Evolutionary conservation across 2,797 vertebrate species (phyloP), one percentile per base, ranked within the genome.

Genomic region (Mus minutoides): DNA sequence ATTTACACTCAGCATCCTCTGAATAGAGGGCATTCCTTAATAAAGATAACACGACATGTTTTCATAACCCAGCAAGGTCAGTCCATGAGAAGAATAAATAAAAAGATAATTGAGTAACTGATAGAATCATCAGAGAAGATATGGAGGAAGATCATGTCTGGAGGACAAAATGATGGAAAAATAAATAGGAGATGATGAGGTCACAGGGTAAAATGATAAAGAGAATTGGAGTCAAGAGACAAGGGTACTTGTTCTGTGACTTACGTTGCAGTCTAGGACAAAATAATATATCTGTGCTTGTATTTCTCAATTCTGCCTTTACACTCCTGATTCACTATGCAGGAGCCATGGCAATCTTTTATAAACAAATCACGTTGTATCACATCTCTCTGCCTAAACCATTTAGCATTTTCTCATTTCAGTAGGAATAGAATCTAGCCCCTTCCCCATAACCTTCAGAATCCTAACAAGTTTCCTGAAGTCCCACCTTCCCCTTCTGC

Each of bases 61-160:
- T 98, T 95, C 86, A 78, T 97, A 97, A 97, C 96, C 97, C 93
- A 80, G 95, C 97, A 97, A 98, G 97, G 98, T 97, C 97, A 82
- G 82, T 37, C 89, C 95, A 97, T 95, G 97, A 94, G 34, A 87
- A 92, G 97, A 98, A 97, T 97, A 71, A 88, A 97, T 98, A 96
- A 97, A 90, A 96, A 96, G 95, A 83, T 5, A 0, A 64, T 83
- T 94, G 97, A 97, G 87, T 97, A 91, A 69, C 58, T 76, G 93
- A 96, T 97, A 96, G 92, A 92, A 93, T 92, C 94, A 56, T 92
- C 29, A 13, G 91, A 77, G 52, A 91, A 96, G 94, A 78, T 90
- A 77, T 14, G 2, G 9, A 80, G 76, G 43, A 94, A 97, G 85
- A 77, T 94, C 0, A 0, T 92, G 83, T 83, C 92, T 75, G 90